Evolutionary conservation across 2,888 invertebrate genomes (phyloP), one percentile per base, ranked within the genome.

Genomic region (Agapostemon virescens): DNA sequence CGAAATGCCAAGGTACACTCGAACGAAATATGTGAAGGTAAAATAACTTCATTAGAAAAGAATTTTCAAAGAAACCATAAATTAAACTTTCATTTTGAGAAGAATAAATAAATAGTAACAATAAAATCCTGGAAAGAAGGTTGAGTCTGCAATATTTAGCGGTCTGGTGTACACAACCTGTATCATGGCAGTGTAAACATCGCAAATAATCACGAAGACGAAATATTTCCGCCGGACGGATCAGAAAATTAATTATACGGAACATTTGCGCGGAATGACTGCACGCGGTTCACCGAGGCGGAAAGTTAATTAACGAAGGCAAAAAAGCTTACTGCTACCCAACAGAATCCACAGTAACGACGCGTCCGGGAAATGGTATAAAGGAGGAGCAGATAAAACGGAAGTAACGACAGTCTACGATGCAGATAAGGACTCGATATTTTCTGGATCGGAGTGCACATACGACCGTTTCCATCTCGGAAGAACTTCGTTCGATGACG

Each of bases 191-290:
- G 36, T 58, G 55, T 63, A 40, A 58, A 64, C 15, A 64, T 45
- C 20, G 45, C 33, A n/a, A n/a, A 33, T 67, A 45, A 68, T 42
- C 52, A n/a, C 38, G 69, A 40, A 64, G 63, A 40, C 23, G 45
- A 30, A 49, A 7, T 45, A 38, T 30, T 26, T 49, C 23, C n/a
- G 30, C 2, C n/a, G 20, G 49, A 30, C 52, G 30, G 67, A 69
- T 71, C 63, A 38, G n/a, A 42, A 70, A 74, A 81, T 74, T 74
- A 81, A 81, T 81, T 79, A 74, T 69, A 73, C 73, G 77, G 64
- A 69, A 72, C 80, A 73, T 80, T 80, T 78, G 67, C 73, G 79
- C 70, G 70, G 38, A 45, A 70, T 49, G 52, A 74, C 70, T 36
- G 49, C 26, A 20, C 63, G 17, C 52, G 66, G 58, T 68, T 67